Base-by-base conservation (phyloP, 2,113 vertebrate species). In the Crotalus helleri region DNA sequence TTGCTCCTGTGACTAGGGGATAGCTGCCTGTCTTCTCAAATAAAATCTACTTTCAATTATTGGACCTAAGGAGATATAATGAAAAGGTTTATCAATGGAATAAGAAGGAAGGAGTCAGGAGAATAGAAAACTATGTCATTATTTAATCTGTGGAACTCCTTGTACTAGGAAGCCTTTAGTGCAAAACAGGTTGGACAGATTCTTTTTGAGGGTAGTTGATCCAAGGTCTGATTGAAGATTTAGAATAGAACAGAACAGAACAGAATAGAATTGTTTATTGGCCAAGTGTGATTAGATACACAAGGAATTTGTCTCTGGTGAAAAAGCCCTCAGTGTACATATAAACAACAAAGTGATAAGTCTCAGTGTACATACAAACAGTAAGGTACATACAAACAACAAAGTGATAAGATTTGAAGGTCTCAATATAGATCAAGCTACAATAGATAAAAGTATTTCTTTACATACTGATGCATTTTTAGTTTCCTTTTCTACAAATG, bases 11-110 rank as follows among this genome's bases (percentile, higher is more conserved):
- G 24, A 81, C 15, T 9, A 81, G 69, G 15, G n/a, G 69, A 6
- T 39, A 81, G 6, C 53, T 11, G 19, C 7, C 51, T 15, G 53
- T 58, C 1, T 39, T 55, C n/a, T 85, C 17, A 90, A 29, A 51
- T 26, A 29, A 49, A 29, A 69, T 69, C 17, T 51, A 21, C 29
- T 53, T 53, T 74, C n/a, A 81, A 91, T 39, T 11, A 23, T 44
- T 21, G 46, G 5, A 6, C 0, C 2, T 0, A 81, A 17, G 9
- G n/a, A 39, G 21, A 85, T 58, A 2, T 4, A 6, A 17, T 0
- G 10, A 91, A 91, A 74, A 85, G 51, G 0, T 17, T 15, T 85
- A 26, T 57, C 87, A 33, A 39, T 11, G 44, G 39, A 44, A 24
- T 59, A 90, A 15, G 54, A 51, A 85, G 85, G 46, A 26, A 58